phyloP scores from a whole-genome alignment of 2,113 vertebrate species.

The Lampris megalopsis region DNA sequence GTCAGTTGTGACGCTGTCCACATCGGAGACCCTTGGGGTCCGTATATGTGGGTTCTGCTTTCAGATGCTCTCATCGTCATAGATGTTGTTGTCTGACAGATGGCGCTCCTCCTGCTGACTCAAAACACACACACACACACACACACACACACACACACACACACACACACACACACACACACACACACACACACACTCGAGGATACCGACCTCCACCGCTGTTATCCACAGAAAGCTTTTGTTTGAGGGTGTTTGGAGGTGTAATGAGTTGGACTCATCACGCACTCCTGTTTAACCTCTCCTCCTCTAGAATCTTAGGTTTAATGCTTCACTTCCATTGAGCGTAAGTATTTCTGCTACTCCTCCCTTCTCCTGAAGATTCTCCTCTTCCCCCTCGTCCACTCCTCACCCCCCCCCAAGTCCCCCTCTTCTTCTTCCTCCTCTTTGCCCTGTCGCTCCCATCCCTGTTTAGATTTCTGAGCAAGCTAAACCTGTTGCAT shows the following conservation, averaged over 20 bases:
- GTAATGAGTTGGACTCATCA: too few species aligned
- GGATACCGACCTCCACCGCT: too few species aligned
- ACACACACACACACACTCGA: too few species aligned
- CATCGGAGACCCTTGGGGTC: not conserved
- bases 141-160: too few species aligned
- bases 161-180: too few species aligned
- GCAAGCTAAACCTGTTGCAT: slow-evolving; percentile 78
- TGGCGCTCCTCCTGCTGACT: slow-evolving; percentile 19
- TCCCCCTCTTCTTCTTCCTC: not conserved
- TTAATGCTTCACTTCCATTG: not conserved
- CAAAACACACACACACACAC: too few species aligned
- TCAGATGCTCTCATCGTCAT: not conserved
- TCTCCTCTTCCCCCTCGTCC: not conserved
- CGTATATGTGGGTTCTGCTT: slow-evolving; percentile 22
- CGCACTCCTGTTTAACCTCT: not conserved
- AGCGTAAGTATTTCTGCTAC: not conserved
- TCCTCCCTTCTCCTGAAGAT: not conserved
- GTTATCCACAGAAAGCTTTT: too few species aligned
- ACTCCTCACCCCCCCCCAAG: not conserved
- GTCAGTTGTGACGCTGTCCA: too few species aligned
- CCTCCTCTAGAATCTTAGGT: not conserved
- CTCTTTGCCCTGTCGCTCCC: not conserved
- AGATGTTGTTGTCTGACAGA: slow-evolving; percentile 22
- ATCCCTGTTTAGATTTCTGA: slow-evolving; percentile 51
- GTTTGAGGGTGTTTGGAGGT: too few species aligned